These are phyloP conservation scores for Gallinago stenura DNA, from an alignment of 2,797 vertebrate species.

Conservation along the genomic window DNA sequence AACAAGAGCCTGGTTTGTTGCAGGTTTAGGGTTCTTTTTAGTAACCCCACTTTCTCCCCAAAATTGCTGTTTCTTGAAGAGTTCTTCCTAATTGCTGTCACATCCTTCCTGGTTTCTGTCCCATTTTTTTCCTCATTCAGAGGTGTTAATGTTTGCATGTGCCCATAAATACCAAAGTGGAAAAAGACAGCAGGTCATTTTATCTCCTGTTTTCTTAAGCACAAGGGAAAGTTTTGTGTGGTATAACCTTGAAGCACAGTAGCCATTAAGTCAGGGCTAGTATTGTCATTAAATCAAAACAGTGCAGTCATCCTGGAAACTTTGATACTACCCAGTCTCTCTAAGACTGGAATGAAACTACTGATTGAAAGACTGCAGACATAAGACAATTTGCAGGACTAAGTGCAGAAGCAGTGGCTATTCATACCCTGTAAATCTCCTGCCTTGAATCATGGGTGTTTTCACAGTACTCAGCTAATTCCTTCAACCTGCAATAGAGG, in stretches of 20 bases:
- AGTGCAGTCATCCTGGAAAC: background rate
- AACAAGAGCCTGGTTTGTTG: background rate
- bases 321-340: slow-evolving; percentile 30
- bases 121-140: background rate
- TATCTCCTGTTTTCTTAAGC: slow-evolving; percentile 27
- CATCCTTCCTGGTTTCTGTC: background rate
- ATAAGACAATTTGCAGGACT: background rate
- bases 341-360: background rate
- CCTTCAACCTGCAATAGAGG: background rate
- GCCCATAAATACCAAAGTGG: background rate
- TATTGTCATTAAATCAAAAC: slow-evolving; percentile 31
- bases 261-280: background rate
- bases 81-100: background rate
- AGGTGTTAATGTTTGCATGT: background rate
- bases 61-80: background rate
- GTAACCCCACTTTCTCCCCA: background rate
- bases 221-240: background rate
- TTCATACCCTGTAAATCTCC: background rate
- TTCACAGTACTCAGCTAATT: background rate
- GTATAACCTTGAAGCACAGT: background rate
- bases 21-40: background rate
- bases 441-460: background rate
- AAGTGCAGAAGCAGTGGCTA: background rate
- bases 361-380: slow-evolving; percentile 22
- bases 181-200: background rate